Percentiles rank a stretch among this genome's conserved stretches.
These are phyloP conservation scores for Cottoperca gobio DNA, from an alignment of 2,797 vertebrate genomes.

Conservation along the genomic window DNA sequence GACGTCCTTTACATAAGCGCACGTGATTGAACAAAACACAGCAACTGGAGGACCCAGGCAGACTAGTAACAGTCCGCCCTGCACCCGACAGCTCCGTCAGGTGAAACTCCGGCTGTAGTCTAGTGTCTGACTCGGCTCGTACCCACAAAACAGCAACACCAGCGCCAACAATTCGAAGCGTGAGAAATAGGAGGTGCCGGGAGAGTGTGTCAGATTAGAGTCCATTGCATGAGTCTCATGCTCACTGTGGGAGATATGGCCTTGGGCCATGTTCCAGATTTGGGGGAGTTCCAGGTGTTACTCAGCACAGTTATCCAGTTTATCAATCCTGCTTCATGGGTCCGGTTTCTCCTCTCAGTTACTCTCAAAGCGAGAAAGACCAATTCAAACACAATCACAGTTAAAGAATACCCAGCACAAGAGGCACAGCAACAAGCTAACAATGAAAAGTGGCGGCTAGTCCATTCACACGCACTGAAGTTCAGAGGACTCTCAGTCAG, in stretches of 20 bases:
- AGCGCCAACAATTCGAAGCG: constrained; percentile 62
- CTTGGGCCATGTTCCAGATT: constrained; percentile 73
- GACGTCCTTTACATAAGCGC: constrained; percentile 66
- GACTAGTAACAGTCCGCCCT: constrained; percentile 56
- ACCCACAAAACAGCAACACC: constrained; percentile 48
- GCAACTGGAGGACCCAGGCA: constrained; percentile 37
- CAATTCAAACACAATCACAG: constrained; percentile 26
- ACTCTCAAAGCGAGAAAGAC: constrained; percentile 52
- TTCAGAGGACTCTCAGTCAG: constrained; percentile 7
- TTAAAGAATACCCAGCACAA: constrained; percentile 30
- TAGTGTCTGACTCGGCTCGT: constrained; percentile 30
- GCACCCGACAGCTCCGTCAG: constrained; percentile 64
- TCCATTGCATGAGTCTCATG: constrained; percentile 74
- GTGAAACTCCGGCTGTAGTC: constrained; percentile 36
- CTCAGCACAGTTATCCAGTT: constrained; percentile 68
- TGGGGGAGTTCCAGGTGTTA: constrained; percentile 78
- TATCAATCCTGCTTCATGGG: constrained; percentile 71
- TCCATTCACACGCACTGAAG: constrained; percentile 17
- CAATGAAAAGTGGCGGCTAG: constrained; percentile 40
- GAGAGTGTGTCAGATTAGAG: constrained; percentile 74
- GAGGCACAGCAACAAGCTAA: constrained; percentile 18
- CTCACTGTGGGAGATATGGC: constrained; percentile 75
- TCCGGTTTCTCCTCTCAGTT: constrained; percentile 31
- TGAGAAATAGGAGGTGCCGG: constrained; percentile 68
- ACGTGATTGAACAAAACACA: constrained; percentile 48